Percentiles rank a stretch among this genome's conserved stretches.
Evolutionary conservation across 1,140 invertebrate species (phyloP).

Genomic region (Drepana arcuata): DNA sequence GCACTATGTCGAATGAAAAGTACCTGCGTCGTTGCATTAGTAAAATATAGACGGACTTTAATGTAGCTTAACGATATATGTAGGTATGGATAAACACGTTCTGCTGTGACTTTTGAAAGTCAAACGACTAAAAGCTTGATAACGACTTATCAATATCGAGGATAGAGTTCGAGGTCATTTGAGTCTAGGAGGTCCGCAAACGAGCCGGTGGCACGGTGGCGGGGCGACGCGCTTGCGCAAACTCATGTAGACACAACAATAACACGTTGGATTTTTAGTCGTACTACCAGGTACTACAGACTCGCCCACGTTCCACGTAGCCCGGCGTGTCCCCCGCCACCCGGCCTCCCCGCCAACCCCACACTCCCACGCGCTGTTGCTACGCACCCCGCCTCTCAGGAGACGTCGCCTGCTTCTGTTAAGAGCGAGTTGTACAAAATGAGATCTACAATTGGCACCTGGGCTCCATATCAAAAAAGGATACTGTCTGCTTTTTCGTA

Average conservation of each 20-base stretch:
- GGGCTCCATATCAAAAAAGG: constrained; percentile 2
- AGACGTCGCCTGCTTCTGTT: constrained; percentile 3
- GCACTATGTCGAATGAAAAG: too few relatives aligned
- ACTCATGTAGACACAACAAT: constrained; percentile 53
- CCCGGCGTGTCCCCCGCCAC: constrained; percentile 15
- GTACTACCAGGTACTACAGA: constrained; percentile 68
- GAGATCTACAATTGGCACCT: constrained; percentile 13
- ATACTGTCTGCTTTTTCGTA: too few relatives aligned
- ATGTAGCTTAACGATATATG: too few relatives aligned
- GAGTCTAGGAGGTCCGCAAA: constrained; percentile 19
- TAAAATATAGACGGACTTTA: too few relatives aligned
- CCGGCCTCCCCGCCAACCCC: constrained; percentile 8
- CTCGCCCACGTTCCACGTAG: constrained; percentile 67
- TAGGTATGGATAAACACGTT: too few relatives aligned
- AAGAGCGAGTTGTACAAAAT: constrained; percentile 13
- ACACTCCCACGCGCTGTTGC: constrained; percentile 25
- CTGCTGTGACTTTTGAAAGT: constrained; percentile 1
- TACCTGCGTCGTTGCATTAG: too few relatives aligned
- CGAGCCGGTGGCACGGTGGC: constrained; percentile 16
- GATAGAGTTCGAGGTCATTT: constrained; percentile 48
- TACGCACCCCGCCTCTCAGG: constrained; percentile 23
- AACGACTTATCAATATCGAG: constrained; percentile 36
- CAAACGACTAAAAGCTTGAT: constrained; percentile 3
- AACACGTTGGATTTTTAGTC: constrained; percentile 38
- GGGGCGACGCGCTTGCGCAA: constrained; percentile 43